These are phyloP conservation scores for Brenthis daphne DNA, from an alignment of 2,888 invertebrate genomes.

Conservation along the genomic window DNA sequence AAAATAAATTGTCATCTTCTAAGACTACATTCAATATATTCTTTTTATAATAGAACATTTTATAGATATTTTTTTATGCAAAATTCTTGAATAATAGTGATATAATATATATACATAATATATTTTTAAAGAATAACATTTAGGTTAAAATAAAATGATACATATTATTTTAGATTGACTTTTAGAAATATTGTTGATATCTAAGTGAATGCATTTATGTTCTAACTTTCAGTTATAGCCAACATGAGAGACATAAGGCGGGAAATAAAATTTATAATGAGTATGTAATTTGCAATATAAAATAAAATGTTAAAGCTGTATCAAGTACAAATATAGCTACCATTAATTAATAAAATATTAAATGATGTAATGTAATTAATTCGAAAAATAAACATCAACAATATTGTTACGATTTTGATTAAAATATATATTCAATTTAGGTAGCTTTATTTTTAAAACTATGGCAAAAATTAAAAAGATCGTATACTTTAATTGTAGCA, in stretches of 20 bases:
- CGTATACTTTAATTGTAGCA: too few relatives aligned
- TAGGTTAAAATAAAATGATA: background rate
- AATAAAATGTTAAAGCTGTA: background rate
- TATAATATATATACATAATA: too few relatives aligned
- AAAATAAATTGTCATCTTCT: slow-evolving; percentile 42
- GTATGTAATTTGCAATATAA: background rate
- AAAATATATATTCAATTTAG: too few relatives aligned
- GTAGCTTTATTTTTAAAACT: too few relatives aligned
- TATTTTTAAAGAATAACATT: too few relatives aligned
- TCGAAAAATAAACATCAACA: too few relatives aligned
- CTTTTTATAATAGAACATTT: background rate
- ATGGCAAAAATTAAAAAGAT: too few relatives aligned
- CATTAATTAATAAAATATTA: too few relatives aligned
- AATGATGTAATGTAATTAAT: too few relatives aligned
- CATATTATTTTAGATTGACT: background rate
- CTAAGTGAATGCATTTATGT: background rate
- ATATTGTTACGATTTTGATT: too few relatives aligned
- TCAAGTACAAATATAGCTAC: too few relatives aligned
- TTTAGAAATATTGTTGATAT: background rate
- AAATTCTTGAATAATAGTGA: background rate
- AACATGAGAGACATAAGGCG: background rate
- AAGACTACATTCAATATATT: slow-evolving; percentile 23
- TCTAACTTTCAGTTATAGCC: background rate
- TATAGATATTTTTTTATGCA: background rate
- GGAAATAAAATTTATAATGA: background rate